Evolutionary conservation across 92 coral and sea anemone genomes (phyloP).

Genomic region (Muricea muricata): DNA sequence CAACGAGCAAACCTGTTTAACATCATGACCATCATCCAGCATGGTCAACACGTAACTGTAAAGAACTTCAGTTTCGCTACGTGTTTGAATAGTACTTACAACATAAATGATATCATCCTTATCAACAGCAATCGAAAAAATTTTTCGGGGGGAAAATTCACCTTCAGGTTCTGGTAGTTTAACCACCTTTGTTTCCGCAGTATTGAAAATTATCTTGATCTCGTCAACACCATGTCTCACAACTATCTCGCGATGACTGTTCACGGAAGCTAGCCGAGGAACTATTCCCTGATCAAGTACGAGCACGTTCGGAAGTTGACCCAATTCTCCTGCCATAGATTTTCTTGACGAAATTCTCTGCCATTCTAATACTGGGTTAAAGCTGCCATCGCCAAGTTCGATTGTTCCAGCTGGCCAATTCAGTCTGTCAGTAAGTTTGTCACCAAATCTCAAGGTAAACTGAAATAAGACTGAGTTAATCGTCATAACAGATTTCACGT

Average conservation of each 20-base stretch:
- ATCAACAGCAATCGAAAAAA: background rate
- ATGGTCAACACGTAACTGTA: background rate
- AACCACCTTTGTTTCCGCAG: background rate
- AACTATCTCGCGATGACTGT: background rate
- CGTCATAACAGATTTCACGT: no score
- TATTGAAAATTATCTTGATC: background rate
- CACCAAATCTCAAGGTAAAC: background rate
- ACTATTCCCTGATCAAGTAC: no score
- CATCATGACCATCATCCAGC: background rate
- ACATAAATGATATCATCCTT: no score
- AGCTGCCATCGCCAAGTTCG: background rate
- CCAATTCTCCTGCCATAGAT: background rate
- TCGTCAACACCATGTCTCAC: background rate
- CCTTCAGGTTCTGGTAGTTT: background rate
- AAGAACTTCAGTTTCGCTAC: background rate
- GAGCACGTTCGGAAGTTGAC: background rate
- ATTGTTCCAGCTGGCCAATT: background rate
- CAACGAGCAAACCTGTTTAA: no score
- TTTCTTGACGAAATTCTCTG: background rate
- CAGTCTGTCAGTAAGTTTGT: background rate
- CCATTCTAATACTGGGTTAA: background rate
- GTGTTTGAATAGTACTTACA: background rate
- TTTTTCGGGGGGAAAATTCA: background rate
- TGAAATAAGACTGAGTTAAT: background rate
- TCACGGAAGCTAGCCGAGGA: background rate